phyloP scores from a whole-genome alignment of 2,888 invertebrate genomes.

The Standfussiana lucernea region DNA sequence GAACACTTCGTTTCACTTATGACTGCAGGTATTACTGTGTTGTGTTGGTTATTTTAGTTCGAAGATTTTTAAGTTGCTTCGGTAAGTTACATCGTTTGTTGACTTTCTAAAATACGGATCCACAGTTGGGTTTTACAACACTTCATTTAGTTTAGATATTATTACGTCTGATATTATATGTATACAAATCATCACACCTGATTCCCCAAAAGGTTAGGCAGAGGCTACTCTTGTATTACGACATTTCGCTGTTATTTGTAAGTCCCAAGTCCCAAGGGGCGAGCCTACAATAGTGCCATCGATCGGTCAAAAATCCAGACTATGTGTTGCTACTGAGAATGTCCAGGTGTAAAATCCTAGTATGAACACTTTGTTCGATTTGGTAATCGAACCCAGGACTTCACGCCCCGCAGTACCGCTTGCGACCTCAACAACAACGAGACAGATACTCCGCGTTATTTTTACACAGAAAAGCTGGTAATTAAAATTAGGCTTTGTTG shows the following conservation, averaged over 20 bases:
- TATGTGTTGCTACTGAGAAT: neutral
- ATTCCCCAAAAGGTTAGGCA: neutral
- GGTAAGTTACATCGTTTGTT: slow-evolving; percentile 6
- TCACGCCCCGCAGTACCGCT: neutral
- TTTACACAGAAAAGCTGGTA: neutral
- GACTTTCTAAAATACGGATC: neutral
- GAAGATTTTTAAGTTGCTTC: neutral
- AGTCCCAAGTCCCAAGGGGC: no score
- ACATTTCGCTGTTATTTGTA: neutral
- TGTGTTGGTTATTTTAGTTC: slow-evolving; percentile 17
- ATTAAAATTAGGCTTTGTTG: slow-evolving; percentile 9
- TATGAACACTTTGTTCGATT: neutral
- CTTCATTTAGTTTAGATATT: neutral
- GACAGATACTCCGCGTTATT: neutral
- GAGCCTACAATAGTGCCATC: neutral
- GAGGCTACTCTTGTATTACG: neutral
- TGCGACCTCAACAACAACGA: neutral
- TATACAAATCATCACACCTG: neutral
- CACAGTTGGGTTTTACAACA: neutral
- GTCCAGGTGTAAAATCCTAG: neutral
- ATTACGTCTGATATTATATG: neutral
- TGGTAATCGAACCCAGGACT: neutral
- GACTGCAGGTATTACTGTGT: slow-evolving; percentile 46
- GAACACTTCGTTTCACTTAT: slow-evolving; percentile 57
- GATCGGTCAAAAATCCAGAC: neutral